Evolutionary conservation across 2,113 vertebrate genomes (phyloP).

Genomic region (Xyrauchen texanus): DNA sequence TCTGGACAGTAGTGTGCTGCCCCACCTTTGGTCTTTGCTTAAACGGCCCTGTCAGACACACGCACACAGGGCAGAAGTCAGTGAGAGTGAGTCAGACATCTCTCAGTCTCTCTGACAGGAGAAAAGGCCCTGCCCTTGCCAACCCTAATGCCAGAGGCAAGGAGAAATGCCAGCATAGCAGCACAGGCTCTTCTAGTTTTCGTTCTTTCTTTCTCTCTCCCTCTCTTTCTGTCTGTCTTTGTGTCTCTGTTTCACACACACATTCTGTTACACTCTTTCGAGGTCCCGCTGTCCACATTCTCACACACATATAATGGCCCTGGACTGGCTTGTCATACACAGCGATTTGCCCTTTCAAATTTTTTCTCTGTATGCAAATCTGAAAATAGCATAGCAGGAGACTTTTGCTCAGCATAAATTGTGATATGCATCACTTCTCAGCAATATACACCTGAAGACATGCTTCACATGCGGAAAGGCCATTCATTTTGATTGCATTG

Average conservation of each 20-base stretch:
- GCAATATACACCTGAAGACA: constrained; percentile 16
- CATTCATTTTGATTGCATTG: constrained; percentile 33
- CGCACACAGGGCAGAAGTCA: constrained; percentile 50
- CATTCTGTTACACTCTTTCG: not conserved
- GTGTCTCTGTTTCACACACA: constrained; percentile 33
- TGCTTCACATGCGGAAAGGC: constrained; percentile 45
- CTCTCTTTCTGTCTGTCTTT: constrained; percentile 12
- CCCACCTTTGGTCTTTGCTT: constrained; percentile 87
- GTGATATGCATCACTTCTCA: constrained; percentile 26
- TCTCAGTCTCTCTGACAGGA: constrained; percentile 50
- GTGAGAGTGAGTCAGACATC: constrained; percentile 64
- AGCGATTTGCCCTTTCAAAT: constrained; percentile 14
- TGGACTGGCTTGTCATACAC: constrained; percentile 35
- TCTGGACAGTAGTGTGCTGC: constrained; percentile 88
- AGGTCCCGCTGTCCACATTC: constrained; percentile 22
- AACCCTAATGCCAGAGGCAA: constrained; percentile 60
- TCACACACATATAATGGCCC: constrained; percentile 1
- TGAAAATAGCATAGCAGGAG: constrained; percentile 46
- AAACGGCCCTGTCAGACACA: constrained; percentile 80
- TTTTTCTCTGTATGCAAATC: constrained; percentile 33
- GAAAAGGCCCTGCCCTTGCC: constrained; percentile 62
- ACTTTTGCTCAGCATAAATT: constrained; percentile 36
- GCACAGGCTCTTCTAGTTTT: constrained; percentile 16
- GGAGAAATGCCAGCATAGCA: constrained; percentile 64
- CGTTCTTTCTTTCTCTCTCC: not conserved